Conservation (phyloP, 1,140 invertebrate genomes). For the Drosophila pseudoobscura region DNA sequence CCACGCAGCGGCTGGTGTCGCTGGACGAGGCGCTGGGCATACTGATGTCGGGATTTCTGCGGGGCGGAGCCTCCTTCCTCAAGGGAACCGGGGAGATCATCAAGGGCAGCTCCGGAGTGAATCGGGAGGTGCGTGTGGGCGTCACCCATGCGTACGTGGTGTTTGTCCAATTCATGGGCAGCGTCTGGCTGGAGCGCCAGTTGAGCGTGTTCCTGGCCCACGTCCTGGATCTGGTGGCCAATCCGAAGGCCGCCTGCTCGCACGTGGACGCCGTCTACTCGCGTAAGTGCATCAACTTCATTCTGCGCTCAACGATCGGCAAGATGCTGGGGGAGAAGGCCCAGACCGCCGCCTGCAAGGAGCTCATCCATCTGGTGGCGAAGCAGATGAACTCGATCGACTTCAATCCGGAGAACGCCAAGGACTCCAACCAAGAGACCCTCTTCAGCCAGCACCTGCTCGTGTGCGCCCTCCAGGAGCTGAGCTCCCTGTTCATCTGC, state of each 20-base stretch:
- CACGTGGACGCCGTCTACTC: slow-evolving; percentile 99
- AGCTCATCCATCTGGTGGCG: slow-evolving; percentile 95
- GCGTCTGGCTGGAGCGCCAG: slow-evolving; percentile 97
- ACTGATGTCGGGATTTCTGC: slow-evolving; percentile 96
- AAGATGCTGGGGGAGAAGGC: slow-evolving; percentile 98
- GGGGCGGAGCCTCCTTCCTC: slow-evolving; percentile 96
- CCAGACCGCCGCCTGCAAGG: slow-evolving; percentile 97
- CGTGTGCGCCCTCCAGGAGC: slow-evolving; percentile 96
- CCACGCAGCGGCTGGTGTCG: slow-evolving; percentile 86
- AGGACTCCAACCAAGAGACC: slow-evolving; percentile 94
- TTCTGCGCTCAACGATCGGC: slow-evolving; percentile 95
- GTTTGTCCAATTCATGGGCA: slow-evolving; percentile 96
- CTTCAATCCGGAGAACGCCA: slow-evolving; percentile 94
- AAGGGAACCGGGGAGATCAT: slow-evolving; percentile 98
- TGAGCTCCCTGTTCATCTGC: slow-evolving; percentile 92
- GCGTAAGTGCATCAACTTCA: slow-evolving; percentile 98
- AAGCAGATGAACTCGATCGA: slow-evolving; percentile 98
- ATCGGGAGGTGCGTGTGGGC: slow-evolving; percentile 97
- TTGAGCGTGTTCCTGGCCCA: slow-evolving; percentile 93
- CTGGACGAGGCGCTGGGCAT: slow-evolving; percentile 96
- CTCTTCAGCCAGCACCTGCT: slow-evolving; percentile 97
- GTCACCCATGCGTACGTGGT: slow-evolving; percentile 97
- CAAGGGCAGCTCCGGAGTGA: slow-evolving; percentile 95
- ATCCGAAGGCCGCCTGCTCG: slow-evolving; percentile 95
- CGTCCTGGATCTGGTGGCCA: slow-evolving; percentile 95